Evolutionary conservation across 2,113 vertebrate genomes (phyloP).

Genomic region (Platycercus adscitus): DNA sequence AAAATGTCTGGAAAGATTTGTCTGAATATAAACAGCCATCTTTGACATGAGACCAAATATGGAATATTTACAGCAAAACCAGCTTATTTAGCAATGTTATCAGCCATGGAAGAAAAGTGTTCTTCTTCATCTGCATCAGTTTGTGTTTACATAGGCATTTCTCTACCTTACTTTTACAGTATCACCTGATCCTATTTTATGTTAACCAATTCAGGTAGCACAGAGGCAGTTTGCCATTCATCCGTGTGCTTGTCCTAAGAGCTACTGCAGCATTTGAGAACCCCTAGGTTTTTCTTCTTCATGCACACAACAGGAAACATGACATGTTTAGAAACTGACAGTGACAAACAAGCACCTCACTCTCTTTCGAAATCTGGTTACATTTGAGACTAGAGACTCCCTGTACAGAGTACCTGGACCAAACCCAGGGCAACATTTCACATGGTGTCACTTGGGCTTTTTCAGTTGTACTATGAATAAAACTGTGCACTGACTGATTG

Average conservation of each 20-base stretch:
- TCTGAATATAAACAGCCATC: not conserved
- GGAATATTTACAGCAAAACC: not conserved
- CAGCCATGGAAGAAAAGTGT: not conserved
- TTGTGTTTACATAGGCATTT: not conserved
- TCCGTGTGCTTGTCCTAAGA: not conserved
- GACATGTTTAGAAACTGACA: not conserved
- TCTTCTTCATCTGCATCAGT: not conserved
- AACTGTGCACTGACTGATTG: not conserved
- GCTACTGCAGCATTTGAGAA: not conserved
- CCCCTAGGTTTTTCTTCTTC: not conserved
- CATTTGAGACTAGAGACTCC: constrained; percentile 12
- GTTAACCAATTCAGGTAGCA: constrained; percentile 21
- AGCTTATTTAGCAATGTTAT: not conserved
- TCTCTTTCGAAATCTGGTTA: constrained; percentile 42
- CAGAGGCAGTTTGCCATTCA: not conserved
- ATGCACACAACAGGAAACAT: constrained; percentile 13
- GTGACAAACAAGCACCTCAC: constrained; percentile 32
- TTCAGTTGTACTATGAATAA: not conserved
- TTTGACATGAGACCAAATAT: not conserved
- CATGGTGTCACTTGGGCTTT: constrained; percentile 15
- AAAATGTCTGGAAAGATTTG: not conserved
- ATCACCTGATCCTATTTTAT: not conserved
- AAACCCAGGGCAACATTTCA: constrained; percentile 31
- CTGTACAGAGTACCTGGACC: constrained; percentile 6
- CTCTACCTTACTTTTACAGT: not conserved